A percentile compares a stretch with the other conserved stretches of the same genome.
Evolutionary conservation across 2,797 vertebrate species (phyloP).

Genomic region (Odontamblyopus lacepedii): DNA sequence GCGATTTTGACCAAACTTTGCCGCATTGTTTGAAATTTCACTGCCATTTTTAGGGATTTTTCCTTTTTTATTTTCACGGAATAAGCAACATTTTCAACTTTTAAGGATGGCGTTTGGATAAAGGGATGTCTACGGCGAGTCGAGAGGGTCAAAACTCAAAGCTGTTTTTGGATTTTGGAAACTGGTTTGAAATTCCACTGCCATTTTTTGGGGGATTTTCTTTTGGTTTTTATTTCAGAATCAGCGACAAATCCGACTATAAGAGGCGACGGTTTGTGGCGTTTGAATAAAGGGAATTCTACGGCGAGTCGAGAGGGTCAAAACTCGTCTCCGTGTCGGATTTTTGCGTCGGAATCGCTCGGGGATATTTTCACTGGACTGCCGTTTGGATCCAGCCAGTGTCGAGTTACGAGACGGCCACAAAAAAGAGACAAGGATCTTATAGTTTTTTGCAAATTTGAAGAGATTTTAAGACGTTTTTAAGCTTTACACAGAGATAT

Average conservation of each 20-base stretch:
- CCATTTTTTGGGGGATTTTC: background rate
- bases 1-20: too few species aligned
- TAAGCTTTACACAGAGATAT: slow-evolving; percentile 67
- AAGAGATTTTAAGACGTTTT: slow-evolving; percentile 65
- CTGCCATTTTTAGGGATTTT: background rate
- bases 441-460: slow-evolving; percentile 64
- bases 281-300: too few species aligned
- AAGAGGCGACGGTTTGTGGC: background rate
- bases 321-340: background rate
- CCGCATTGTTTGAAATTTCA: background rate
- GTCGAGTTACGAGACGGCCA: slow-evolving; percentile 18
- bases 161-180: background rate
- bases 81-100: too few species aligned
- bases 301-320: background rate
- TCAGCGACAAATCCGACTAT: background rate
- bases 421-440: slow-evolving; percentile 43
- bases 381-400: background rate
- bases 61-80: slow-evolving; percentile 40
- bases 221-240: slow-evolving; percentile 14
- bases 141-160: too few species aligned
- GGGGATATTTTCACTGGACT: background rate
- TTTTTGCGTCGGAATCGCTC: background rate
- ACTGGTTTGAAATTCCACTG: background rate
- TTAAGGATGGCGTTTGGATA: too few species aligned
- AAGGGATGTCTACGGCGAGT: too few species aligned